phyloP scores from a whole-genome alignment of 2,888 invertebrate genomes.

The Loripinus fragilis region DNA sequence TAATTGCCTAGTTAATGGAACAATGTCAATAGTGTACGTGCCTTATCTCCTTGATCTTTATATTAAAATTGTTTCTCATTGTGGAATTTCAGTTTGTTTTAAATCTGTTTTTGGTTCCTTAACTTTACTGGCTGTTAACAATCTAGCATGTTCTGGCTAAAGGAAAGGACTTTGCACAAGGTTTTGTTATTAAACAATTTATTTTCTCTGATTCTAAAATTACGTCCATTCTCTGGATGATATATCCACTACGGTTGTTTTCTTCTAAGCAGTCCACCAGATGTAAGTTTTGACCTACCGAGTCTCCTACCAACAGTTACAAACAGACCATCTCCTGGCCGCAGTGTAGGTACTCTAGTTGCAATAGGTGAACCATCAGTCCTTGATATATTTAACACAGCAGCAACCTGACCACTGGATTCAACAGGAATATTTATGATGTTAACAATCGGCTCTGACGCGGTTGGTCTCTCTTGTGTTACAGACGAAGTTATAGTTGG shows the following conservation, averaged over 20 bases:
- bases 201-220: no score
- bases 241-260: no score
- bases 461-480: background rate
- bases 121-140: background rate
- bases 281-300: background rate
- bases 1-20: no score
- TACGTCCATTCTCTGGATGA: no score
- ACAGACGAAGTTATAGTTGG: background rate
- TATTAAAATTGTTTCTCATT: no score
- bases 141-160: background rate
- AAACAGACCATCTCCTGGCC: background rate
- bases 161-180: no score
- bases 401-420: background rate
- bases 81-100: no score
- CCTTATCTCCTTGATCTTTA: no score
- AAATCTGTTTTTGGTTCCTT: no score
- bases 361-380: background rate
- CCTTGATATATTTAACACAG: background rate
- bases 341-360: background rate
- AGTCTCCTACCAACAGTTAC: constrained; percentile 5
- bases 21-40: no score
- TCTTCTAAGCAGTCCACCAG: background rate
- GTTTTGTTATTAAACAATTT: no score
- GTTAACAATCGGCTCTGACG: background rate
- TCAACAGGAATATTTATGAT: constrained; percentile 2